Evolutionary conservation across 2,888 invertebrate genomes (phyloP), one percentile per base, ranked within the genome.

Genomic region (Microctonus brassicae): DNA sequence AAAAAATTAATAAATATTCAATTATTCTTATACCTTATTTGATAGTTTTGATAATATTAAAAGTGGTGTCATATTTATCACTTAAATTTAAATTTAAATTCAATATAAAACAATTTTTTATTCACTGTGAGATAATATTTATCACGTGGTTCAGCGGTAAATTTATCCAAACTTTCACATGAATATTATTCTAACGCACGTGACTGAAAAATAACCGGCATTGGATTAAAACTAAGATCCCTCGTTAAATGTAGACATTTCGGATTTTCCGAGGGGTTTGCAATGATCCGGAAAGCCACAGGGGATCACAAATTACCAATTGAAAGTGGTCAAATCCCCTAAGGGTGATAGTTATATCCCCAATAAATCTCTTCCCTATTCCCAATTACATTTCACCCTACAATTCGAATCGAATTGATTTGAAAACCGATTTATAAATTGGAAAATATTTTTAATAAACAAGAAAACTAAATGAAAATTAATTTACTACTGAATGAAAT

Each of bases 1-100:
- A 29, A 29, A 29, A 29, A 29, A 29, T 29, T 29, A 7, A 5
- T n/a, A n/a, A n/a, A n/a, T n/a, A n/a, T n/a, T n/a, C n/a, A n/a
- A n/a, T n/a, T n/a, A n/a, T n/a, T n/a, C n/a, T 62, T 70, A 77
- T 77, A 78, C 78, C 78, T 77, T 78, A 69, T 74, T 77, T 58
- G 72, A 75, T 52, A 77, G 77, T 66, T 75, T 75, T 67, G 78
- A 77, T 57, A 78, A 69, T 62, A 76, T 78, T 73, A 78, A 70
- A 63, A 75, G 75, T 66, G 76, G 72, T 60, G 74, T 75, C 76
- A 76, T 76, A 67, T 61, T 60, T 11, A 36, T 22, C 65, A 36
- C 53, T 29, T 29, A 9, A 42, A n/a, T n/a, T 1, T 17, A 2
- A 47, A n/a, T 47, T 3, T 5, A 5, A 29, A 1, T 47, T 5